Percentiles rank a stretch among this genome's conserved stretches.
phyloP scores from a whole-genome alignment of 1,140 invertebrate genomes.

The Littorina saxatilis region DNA sequence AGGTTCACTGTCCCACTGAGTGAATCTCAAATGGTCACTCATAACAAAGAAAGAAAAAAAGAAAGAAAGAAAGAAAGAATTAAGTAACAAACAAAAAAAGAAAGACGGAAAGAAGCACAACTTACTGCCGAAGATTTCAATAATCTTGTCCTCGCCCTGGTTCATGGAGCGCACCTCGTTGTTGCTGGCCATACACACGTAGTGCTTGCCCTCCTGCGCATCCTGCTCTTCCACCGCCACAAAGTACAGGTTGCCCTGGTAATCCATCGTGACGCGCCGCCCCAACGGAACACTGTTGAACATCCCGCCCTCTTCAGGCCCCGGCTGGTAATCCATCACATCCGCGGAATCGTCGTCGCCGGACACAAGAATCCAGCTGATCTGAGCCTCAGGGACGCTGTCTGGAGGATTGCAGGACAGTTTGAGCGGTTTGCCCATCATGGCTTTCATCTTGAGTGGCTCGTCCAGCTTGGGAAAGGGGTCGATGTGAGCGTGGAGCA shows the following conservation, averaged over 20 bases:
- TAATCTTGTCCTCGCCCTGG: constrained; percentile 51
- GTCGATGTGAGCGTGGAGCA: constrained; percentile 47
- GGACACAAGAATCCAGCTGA: constrained; percentile 43
- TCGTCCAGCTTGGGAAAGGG: constrained; percentile 45
- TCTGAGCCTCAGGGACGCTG: constrained; percentile 45
- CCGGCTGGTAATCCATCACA: not conserved
- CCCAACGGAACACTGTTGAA: constrained; percentile 52
- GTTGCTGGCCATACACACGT: constrained; percentile 56
- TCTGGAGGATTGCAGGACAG: constrained; percentile 63
- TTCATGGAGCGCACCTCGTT: constrained; percentile 41
- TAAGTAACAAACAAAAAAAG: not conserved
- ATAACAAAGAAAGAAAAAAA: not conserved
- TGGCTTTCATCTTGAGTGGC: constrained; percentile 26
- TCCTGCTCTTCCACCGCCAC: constrained; percentile 54
- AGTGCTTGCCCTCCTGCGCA: constrained; percentile 55
- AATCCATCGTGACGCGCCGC: constrained; percentile 62
- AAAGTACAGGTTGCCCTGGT: constrained; percentile 64
- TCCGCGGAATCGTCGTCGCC: not conserved
- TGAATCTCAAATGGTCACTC: too few species aligned
- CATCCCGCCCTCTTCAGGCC: not conserved
- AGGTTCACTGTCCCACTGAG: too few species aligned
- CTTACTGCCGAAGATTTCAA: constrained; percentile 44
- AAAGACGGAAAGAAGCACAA: not conserved
- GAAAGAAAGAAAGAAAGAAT: not conserved
- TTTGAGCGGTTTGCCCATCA: constrained; percentile 44